Conservation (phyloP, 1,140 invertebrate genomes). For the Linepithema humile region DNA sequence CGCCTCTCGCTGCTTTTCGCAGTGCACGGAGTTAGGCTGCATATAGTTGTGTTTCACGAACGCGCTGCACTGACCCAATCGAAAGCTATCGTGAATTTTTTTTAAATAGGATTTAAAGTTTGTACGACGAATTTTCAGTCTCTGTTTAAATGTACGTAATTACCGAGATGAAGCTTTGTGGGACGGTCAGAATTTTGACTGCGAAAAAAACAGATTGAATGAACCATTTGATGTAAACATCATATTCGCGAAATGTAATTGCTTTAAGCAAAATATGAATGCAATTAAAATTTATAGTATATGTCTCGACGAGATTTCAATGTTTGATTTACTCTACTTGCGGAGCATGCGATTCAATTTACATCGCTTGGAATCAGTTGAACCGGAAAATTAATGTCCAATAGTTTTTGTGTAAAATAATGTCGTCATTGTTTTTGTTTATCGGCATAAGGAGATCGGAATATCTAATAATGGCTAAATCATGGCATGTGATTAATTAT, state of each 20-base stretch:
- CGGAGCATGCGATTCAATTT: not conserved
- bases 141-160: constrained; percentile 40
- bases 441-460: not conserved
- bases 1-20: not conserved
- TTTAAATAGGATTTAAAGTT: constrained; percentile 52
- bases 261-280: not conserved
- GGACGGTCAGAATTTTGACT: constrained; percentile 17
- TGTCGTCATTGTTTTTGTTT: not conserved
- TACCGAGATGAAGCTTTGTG: constrained; percentile 60
- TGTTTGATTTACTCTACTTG: too few species aligned
- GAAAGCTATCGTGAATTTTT: constrained; percentile 40
- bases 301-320: not conserved
- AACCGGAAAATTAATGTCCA: not conserved
- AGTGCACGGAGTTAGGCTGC: not conserved
- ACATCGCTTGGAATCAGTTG: not conserved
- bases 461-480: not conserved
- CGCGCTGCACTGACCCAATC: constrained; percentile 12
- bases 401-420: not conserved
- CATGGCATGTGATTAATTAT: constrained; percentile 34
- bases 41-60: constrained; percentile 43
- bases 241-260: constrained; percentile 12
- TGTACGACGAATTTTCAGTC: constrained; percentile 23
- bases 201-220: constrained; percentile 14
- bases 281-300: not conserved
- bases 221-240: constrained; percentile 2